Base-by-base conservation (phyloP, 1,140 invertebrate species). In the Cyphomyrmex costatus region DNA sequence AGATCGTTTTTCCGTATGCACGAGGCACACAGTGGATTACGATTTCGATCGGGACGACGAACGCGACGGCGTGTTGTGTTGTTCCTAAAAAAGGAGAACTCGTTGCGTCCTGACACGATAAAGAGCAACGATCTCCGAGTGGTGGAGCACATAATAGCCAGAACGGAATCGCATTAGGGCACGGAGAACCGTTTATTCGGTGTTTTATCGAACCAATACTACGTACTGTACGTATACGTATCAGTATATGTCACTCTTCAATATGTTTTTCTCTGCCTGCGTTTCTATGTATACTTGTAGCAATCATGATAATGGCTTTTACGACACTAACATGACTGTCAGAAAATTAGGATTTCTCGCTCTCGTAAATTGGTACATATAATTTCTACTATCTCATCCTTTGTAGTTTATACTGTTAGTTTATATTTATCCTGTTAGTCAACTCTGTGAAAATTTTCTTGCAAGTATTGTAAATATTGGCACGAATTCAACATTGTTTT, bases 101-200 rank as follows among this genome's bases (percentile, higher is more conserved):
- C 88, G 86, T 91, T 78, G 84, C 82, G 84, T 82, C 51, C 88
- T 86, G 92, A 91, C 89, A 90, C 92, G 92, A 93, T 94, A 93
- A 93, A 92, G 89, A 92, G 85, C 51, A 58, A 58, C 5, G 24
- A 46, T 78, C 53, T 33, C 61, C 53, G n/a, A 71, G 82, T 56
- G 89, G 79, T 89, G 68, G 80, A 89, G 89, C 91, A 90, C 90
- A 91, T 93, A 94, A 93, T 93, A 92, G 90, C 87, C 92, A 92
- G 91, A 93, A 93, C 90, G 92, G 92, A 94, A 94, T 94, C 92
- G 92, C 92, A 93, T 93, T 94, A 93, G 91, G 90, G 85, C 91
- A 91, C 87, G 90, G 89, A 88, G 86, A 91, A 92, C 87, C 89
- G 89, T 90, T 87, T 86, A 88, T 89, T 91, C 86, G 87, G 90